Base-by-base conservation (phyloP, 35 echinoderm and acorn worm genomes). In the Strongylocentrotus purpuratus region DNA sequence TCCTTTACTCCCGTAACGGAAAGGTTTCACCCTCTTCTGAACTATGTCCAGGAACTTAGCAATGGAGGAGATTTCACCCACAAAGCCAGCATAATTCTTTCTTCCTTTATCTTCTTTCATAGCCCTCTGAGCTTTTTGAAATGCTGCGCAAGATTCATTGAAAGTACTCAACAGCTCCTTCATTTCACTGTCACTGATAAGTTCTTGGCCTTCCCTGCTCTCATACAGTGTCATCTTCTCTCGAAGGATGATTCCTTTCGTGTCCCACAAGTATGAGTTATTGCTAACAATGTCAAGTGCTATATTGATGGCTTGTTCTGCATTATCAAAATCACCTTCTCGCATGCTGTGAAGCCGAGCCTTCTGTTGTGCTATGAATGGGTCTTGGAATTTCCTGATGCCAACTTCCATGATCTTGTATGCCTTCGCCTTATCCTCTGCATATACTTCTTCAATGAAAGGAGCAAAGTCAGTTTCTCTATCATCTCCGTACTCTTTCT, bases 211-310 rank as follows among this genome's bases (percentile, higher is more conserved):
- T 85, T 15, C 58, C 41, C 55, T 20, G 86, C 86, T 4, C 89
- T 94, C 86, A 58, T 94, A 32, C 9, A 59, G 22, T 58, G 11
- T 90, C 32, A 96, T 94, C 31, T 96, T 61, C 31, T 48, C 33
- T 31, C 87, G 94, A 25, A 86, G 45, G 32, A 96, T 94, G 17
- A 88, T 86, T 15, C 94, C 97, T 71, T 96, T 96, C 45, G 97
- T 97, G 93, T 97, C 97, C 88, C 87, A 96, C 28, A 97, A 85
- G 70, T 96, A 97, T 2, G 97, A 85, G 55, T 97, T 97, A 8
- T 94, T 94, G 7, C 8, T 35, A 33, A 46, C 15, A 31, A 95
- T 33, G 85, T 86, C 32, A 33, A 97, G 94, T 5, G 97, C 97
- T 32, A 60, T 93, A 28, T 92, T 46, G 28, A 88, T 88, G 31